Conservation (phyloP, 2,797 vertebrate genomes). For the Lepilemur septentrionalis region DNA sequence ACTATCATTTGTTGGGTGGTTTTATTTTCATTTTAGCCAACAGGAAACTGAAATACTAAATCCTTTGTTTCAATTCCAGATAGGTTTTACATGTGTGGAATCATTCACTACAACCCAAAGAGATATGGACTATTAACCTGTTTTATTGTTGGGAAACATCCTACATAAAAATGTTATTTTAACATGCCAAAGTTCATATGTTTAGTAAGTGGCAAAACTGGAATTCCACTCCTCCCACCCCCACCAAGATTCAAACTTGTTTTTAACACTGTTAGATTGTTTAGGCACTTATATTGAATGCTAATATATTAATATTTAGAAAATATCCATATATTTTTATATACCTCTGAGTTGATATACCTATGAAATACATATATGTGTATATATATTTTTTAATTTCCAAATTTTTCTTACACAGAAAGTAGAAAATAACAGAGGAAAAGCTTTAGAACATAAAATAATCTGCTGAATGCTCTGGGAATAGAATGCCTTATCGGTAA, state of each 20-base stretch:
- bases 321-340: neutral
- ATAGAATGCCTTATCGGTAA: neutral
- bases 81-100: neutral
- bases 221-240: neutral
- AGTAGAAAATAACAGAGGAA: neutral
- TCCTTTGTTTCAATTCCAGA: neutral
- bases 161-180: neutral
- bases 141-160: neutral
- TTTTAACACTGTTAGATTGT: neutral
- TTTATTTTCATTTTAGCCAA: conserved; percentile 24
- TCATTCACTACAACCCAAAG: neutral
- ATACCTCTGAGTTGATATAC: neutral
- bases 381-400: neutral
- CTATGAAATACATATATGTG: neutral
- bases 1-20: neutral
- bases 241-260: neutral
- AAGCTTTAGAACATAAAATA: neutral
- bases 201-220: neutral
- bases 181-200: neutral
- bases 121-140: neutral
- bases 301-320: neutral
- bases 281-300: neutral
- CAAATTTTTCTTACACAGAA: neutral
- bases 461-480: neutral
- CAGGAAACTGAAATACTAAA: neutral